Evolutionary conservation across 2,888 invertebrate species (phyloP).

Genomic region (Campopleginae sp.): DNA sequence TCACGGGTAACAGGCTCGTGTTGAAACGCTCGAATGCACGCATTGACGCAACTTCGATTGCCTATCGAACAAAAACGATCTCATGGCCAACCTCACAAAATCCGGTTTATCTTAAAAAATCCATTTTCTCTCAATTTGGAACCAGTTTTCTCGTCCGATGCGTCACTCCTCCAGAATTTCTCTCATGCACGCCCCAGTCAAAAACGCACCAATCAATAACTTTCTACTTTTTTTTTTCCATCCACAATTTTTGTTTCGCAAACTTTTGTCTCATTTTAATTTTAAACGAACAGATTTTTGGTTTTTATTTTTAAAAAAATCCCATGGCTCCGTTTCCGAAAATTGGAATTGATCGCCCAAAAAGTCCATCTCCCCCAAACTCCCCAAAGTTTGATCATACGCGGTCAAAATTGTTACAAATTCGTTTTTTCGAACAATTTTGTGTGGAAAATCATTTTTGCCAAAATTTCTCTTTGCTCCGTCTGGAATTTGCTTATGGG

Average conservation of each 20-base stretch:
- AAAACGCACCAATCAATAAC: not conserved
- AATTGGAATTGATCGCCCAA: not conserved
- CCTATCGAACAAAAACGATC: slow-evolving; percentile 82
- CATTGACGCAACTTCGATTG: slow-evolving; percentile 86
- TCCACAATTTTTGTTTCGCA: not conserved
- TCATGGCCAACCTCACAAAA: not conserved
- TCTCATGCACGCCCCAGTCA: not conserved
- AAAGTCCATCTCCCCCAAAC: not conserved
- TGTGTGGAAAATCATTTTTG: not conserved
- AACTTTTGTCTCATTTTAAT: not conserved
- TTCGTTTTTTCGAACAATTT: no score
- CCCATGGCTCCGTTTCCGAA: not conserved
- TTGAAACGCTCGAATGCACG: slow-evolving; percentile 86
- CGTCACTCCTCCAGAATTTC: not conserved
- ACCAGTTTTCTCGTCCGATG: not conserved
- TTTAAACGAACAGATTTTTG: not conserved
- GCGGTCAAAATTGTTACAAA: no score
- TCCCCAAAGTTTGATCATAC: no score
- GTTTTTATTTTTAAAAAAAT: not conserved
- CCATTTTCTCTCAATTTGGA: not conserved
- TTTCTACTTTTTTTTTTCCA: no score
- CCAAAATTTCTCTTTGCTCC: not conserved
- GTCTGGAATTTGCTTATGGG: not conserved
- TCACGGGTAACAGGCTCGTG: slow-evolving; percentile 85
- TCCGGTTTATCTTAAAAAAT: not conserved